Evolutionary conservation across 2,888 invertebrate species (phyloP).

Genomic region (Pinctada fucata): DNA sequence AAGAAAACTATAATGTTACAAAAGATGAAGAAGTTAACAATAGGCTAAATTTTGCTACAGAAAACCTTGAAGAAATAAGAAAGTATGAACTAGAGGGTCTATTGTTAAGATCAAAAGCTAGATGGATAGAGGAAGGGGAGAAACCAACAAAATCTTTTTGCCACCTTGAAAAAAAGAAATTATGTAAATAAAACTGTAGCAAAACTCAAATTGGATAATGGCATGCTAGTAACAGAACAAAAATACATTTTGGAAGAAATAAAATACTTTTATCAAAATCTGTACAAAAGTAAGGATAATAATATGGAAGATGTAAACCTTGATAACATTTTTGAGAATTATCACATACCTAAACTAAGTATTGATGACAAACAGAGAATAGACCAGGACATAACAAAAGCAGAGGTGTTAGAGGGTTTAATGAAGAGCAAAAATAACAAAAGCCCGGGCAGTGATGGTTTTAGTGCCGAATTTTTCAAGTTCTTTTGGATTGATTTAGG

Average conservation of each 20-base stretch:
- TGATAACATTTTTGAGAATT: not conserved
- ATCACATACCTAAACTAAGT: not conserved
- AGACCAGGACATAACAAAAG: not conserved
- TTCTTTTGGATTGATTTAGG: not conserved
- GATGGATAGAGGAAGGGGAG: constrained; percentile 9
- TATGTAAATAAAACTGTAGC: constrained; percentile 9
- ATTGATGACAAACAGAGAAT: not conserved
- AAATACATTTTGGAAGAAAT: constrained; percentile 3
- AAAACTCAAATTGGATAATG: not conserved
- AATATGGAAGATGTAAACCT: not conserved
- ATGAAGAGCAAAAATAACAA: not conserved
- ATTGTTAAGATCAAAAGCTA: constrained; percentile 1
- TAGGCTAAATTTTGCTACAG: not conserved
- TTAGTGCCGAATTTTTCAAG: not conserved
- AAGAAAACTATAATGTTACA: not conserved
- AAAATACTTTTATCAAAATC: not conserved
- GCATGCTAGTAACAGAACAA: not conserved
- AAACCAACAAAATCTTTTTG: constrained; percentile 3
- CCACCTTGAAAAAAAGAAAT: constrained; percentile 6
- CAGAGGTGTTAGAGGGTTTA: not conserved
- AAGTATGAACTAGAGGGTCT: constrained; percentile 3
- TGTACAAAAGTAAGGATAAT: not conserved
- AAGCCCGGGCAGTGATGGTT: not conserved
- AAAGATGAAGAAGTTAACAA: not conserved
- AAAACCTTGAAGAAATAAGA: not conserved